Percentiles rank a stretch among this genome's conserved stretches.
These are phyloP conservation scores for Crocodylus rhombifer DNA, from an alignment of 2,797 vertebrate species.

Conservation along the genomic window DNA sequence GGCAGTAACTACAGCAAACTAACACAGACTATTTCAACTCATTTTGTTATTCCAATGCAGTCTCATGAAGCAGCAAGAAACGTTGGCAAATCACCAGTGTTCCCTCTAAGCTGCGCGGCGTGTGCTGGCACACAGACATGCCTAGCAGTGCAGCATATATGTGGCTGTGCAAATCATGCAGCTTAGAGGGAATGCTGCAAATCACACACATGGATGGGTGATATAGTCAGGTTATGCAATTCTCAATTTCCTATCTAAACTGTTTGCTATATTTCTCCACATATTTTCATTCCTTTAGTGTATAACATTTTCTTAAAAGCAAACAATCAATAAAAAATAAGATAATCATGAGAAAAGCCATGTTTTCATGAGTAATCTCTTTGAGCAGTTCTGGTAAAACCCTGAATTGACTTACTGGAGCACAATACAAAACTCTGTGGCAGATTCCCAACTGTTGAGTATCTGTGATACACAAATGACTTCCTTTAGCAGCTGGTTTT, in stretches of 20 bases:
- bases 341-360: not conserved
- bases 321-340: not conserved
- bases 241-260: not conserved
- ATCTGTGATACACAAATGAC: not conserved
- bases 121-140: too few relatives aligned
- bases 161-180: too few relatives aligned
- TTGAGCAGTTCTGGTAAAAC: not conserved
- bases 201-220: not conserved
- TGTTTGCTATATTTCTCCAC: not conserved
- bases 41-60: not conserved
- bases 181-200: too few relatives aligned
- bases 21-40: not conserved
- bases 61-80: not conserved
- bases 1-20: not conserved
- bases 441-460: not conserved
- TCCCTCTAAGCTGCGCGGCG: too few relatives aligned
- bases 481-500: not conserved
- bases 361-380: not conserved
- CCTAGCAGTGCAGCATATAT: too few relatives aligned
- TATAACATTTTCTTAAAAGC: not conserved
- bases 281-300: not conserved
- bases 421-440: not conserved
- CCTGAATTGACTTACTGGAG: not conserved
- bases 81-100: not conserved
- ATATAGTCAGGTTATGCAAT: not conserved